A percentile compares a stretch with the other conserved stretches of the same genome.
Evolutionary conservation across 2,888 invertebrate genomes (phyloP).

Genomic region (Eupeodes latifasciatus): DNA sequence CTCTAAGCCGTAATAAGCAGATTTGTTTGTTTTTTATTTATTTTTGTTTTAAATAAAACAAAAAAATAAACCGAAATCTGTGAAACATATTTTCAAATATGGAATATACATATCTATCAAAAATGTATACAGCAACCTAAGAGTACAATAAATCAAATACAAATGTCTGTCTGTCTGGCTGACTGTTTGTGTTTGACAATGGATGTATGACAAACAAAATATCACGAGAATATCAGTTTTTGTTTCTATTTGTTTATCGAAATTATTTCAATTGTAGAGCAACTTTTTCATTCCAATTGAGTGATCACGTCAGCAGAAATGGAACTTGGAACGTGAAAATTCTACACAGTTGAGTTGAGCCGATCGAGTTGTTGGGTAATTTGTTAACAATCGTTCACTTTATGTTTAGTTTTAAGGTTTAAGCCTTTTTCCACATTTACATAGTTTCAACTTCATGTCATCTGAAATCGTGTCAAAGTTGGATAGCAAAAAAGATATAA

Average conservation of each 20-base stretch:
- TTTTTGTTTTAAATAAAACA: neutral
- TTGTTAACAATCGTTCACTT: constrained; percentile 12
- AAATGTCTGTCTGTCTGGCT: neutral
- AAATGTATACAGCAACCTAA: neutral
- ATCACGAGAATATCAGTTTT: neutral
- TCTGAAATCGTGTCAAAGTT: neutral
- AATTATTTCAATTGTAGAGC: neutral
- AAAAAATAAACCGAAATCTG: neutral
- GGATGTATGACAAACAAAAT: neutral
- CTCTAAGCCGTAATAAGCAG: neutral
- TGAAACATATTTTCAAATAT: constrained; percentile 24
- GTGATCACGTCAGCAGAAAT: constrained; percentile 29
- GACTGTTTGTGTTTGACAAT: neutral
- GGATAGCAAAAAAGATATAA: neutral
- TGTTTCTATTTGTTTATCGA: neutral
- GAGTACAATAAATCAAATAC: neutral
- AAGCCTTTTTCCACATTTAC: neutral
- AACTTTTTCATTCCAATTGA: constrained; percentile 31
- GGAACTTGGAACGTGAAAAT: neutral
- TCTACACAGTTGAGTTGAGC: neutral
- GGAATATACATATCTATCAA: neutral
- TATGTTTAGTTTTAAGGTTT: neutral
- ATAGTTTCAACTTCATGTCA: neutral
- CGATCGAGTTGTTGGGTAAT: neutral
- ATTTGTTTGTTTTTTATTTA: neutral